Base-by-base conservation (phyloP, 1,140 invertebrate species). In the Heliconius melpomene region DNA sequence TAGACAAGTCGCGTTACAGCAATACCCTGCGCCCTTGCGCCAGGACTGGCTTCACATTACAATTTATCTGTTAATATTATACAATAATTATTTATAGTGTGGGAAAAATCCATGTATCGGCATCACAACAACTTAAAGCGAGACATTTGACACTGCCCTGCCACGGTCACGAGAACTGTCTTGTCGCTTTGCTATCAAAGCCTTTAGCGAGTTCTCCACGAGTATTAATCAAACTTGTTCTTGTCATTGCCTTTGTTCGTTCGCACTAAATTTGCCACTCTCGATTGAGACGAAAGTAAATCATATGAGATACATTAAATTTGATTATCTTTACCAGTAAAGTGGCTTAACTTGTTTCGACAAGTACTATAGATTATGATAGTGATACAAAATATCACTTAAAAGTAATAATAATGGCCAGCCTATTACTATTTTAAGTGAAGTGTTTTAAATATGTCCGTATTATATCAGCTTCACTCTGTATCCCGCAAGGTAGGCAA, bases 241-340 rank as follows among this genome's bases (percentile, higher is more conserved):
- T 32, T 75, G 79, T 72, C 71, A 75, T 46, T 60, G 36, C 46
- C 26, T 38, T 52, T 74, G 79, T 80, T 77, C 57, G 54, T 80
- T 80, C 70, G 66, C 79, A 80, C 75, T 80, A 77, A 80, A 77
- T 77, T 80, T 77, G 77, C 77, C 77, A 77, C 38, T 80, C 79
- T 50, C 66, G 54, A 76, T 76, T 57, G 73, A 77, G 75, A 70
- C 7, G 23, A n/a, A 70, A 79, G 73, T 79, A 46, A 79, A 75
- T 79, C 78, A 40, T 66, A 74, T n/a, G 29, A 66, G 75, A 71
- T 77, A 71, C 6, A 46, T 13, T 76, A 23, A 66, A 75, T 38
- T 46, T 66, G 57, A n/a, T 76, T 76, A 77, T 77, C 60, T 77
- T 38, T 23, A 66, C 57, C 23, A 29, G 75, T 77, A 23, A 70